Conservation (phyloP, 2,888 invertebrate species). For the Eristalis intricaria region DNA sequence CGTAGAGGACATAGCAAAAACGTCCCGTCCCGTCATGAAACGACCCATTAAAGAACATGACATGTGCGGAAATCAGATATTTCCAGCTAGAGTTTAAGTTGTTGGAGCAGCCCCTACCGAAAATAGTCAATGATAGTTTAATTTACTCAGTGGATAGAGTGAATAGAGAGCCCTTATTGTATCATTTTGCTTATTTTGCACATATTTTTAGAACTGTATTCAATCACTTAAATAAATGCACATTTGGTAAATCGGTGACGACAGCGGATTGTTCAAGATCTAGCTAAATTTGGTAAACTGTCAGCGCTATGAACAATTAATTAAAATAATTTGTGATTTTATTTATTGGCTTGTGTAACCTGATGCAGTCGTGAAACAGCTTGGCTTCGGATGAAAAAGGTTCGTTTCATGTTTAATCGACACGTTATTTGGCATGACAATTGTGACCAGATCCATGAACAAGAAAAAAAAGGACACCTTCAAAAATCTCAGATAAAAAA, state of each 20-base stretch:
- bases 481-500: no score
- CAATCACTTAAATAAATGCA: background rate
- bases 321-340: slow-evolving; percentile 16
- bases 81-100: background rate
- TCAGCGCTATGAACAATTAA: background rate
- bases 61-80: background rate
- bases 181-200: background rate
- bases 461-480: no score
- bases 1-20: background rate
- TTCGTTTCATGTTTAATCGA: no score
- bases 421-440: no score
- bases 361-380: background rate
- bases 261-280: background rate
- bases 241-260: slow-evolving; percentile 9
- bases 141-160: background rate
- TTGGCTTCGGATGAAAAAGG: no score
- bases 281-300: slow-evolving; percentile 28
- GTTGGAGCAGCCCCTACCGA: background rate
- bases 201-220: slow-evolving; percentile 34
- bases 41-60: background rate
- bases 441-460: no score
- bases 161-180: background rate
- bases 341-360: slow-evolving; percentile 1
- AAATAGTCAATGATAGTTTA: background rate
- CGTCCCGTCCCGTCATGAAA: background rate